Percentiles rank a stretch among this genome's conserved stretches.
These are phyloP conservation scores for Drosophila koepferae DNA, from an alignment of 2,888 invertebrate species.

Conservation along the genomic window DNA sequence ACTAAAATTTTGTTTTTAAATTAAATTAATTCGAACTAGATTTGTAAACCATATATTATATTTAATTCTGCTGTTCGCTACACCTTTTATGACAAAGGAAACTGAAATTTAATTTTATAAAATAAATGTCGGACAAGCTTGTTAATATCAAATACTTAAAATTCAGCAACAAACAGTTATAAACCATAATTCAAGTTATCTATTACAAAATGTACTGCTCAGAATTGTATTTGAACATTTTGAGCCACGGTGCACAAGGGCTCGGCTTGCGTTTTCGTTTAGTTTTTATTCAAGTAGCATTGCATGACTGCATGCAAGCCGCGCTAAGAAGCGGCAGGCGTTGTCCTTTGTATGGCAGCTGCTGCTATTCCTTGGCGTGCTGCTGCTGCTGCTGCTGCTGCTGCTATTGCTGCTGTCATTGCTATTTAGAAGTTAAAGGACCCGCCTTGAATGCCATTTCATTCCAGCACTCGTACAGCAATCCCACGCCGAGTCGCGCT, in stretches of 20 bases:
- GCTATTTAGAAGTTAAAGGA: slow-evolving; percentile 63
- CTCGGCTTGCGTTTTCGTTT: slow-evolving; percentile 63
- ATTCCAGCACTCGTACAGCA: slow-evolving; percentile 28
- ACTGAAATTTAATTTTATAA: too few species aligned
- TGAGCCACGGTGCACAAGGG: slow-evolving; percentile 43
- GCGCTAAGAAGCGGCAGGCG: slow-evolving; percentile 47
- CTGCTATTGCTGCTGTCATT: slow-evolving; percentile 48
- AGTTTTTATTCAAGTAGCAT: slow-evolving; percentile 65
- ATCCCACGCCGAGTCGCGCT: slow-evolving; percentile 18
- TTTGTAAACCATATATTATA: too few species aligned
- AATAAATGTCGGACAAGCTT: too few species aligned
- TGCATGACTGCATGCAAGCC: slow-evolving; percentile 80
- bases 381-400: slow-evolving; percentile 13
- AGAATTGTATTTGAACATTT: slow-evolving; percentile 2
- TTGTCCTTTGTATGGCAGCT: slow-evolving; percentile 58
- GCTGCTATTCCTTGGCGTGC: slow-evolving; percentile 22
- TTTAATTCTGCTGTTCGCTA: too few species aligned
- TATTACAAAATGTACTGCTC: neutral
- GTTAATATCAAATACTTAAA: too few species aligned
- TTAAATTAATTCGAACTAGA: too few species aligned
- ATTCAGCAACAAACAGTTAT: too few species aligned
- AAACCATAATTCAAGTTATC: neutral
- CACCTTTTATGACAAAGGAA: too few species aligned
- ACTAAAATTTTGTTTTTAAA: too few species aligned
- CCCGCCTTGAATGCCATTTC: slow-evolving; percentile 63